Evolutionary conservation across 2,113 vertebrate species (phyloP), one percentile per base, ranked within the genome.

Genomic region (Sisor rabdophorus): DNA sequence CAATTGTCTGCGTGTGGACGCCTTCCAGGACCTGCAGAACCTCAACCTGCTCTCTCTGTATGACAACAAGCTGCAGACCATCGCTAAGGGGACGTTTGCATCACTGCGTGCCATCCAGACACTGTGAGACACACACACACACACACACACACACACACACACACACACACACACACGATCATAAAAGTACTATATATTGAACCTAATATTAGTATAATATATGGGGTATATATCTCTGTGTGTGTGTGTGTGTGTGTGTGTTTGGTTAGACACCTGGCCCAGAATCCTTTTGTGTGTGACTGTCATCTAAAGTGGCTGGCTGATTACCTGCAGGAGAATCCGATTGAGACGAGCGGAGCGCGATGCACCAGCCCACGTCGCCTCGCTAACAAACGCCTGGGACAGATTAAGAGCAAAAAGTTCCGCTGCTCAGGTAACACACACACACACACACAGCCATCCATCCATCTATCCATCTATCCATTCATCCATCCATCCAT

Each of bases 361-460:
- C 97, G 97, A 67, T 99, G 97, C 90, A 96, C 95, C 88, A 98
- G 95, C 91, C 97, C 97, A 47, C 94, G 97, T 24, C 94, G 97
- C 7, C 94, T 99, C 82, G 96, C 97, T 79, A 99, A 99, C 92
- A 99, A 99, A 93, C 94, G 97, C 77, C 98, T 99, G 0, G 97
- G 97, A 60, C 97, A 99, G 90, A 99, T 99, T 91, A 99, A 99
- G 92, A 99, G 97, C 97, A 99, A 98, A 93, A 99, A 99, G 89
- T 98, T 98, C 88, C 96, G 97, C 88, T 99, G 97, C 89, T 99
- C 97, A 96, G 97, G 97, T 99, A 96, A 1, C n/a, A n/a, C 56
- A 28, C 24, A 59, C 56, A 59, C 56, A 26, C 56, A 58, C 56
- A 58, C 56, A 58, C 24, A 58, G 20, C 15, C 56, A 58, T 55